Evolutionary conservation across 2,888 invertebrate species (phyloP), one percentile per base, ranked within the genome.

Genomic region (Uropetala carovei): DNA sequence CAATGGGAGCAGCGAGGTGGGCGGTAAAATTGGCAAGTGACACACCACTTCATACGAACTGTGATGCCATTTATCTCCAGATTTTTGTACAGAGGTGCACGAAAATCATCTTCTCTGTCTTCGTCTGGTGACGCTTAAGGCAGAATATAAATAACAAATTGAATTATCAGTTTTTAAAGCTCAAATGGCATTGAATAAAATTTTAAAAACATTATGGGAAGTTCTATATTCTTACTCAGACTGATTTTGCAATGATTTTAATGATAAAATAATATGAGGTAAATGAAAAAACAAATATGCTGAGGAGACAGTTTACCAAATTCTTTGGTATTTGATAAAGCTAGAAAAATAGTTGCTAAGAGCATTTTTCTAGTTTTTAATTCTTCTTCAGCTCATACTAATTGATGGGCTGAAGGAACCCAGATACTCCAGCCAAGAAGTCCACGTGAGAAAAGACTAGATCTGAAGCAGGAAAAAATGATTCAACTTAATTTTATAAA

Each of bases 21-120:
- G 94, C 99, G 96, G 96, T 99, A 99, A 96, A 99, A 99, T 96
- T 99, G 99, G 96, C 99, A 99, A 4, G 99, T 99, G 94, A 99
- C 98, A 96, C 99, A 99, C 99, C 99, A 99, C 96, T 99, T 99
- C 99, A 99, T 99, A 93, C 99, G 97, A 93, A 99, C 99, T 18
- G 99, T 99, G 94, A 99, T 99, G 93, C 99, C 99, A 96, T 99
- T 99, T 94, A 99, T 99, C 95, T 99, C 99, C 93, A 99, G 99
- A 95, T 98, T 99, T 95, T 98, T 99, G 95, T 99, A 99, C 93
- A 99, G 96, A 14, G 99, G 99, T 93, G 99, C 99, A 94, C 99
- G 97, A 95, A 99, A 98, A 95, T 99, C 99, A 95, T 99, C 99
- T 96, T 99, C 99, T 94, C 98, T 96, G 95, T 99, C 99, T 97